phyloP scores from a whole-genome alignment of 2,888 invertebrate species.

The Clistopyga incitator region DNA sequence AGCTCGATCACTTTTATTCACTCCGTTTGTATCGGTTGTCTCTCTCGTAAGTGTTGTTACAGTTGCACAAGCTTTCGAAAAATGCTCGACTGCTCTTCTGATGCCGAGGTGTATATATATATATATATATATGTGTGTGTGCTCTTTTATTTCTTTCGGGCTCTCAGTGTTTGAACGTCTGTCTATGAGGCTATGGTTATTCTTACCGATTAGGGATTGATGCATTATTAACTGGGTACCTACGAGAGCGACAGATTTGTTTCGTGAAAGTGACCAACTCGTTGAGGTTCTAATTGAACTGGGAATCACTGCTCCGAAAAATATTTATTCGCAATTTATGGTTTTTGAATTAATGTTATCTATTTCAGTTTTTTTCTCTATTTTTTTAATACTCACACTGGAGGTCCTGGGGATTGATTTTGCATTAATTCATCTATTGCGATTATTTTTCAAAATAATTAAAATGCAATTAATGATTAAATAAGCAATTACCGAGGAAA shows the following conservation, averaged over 20 bases:
- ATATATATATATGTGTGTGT: no score
- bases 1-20: conserved; percentile 59
- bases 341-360: background rate
- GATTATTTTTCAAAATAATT: no score
- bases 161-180: conserved; percentile 14
- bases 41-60: conserved; percentile 79
- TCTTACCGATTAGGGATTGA: conserved; percentile 79
- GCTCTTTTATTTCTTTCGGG: conserved; percentile 33
- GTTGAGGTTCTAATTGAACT: conserved; percentile 9
- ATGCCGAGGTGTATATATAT: conserved; percentile 24
- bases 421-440: no score
- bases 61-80: conserved; percentile 75
- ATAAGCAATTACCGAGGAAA: no score
- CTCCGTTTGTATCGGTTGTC: conserved; percentile 23
- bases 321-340: background rate
- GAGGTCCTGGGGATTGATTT: no score
- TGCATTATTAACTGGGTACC: conserved; percentile 81
- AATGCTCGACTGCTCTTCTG: conserved; percentile 63
- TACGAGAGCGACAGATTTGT: background rate
- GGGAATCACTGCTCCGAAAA: background rate
- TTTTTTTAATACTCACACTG: no score
- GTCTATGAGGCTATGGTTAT: conserved; percentile 74
- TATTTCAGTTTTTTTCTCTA: no score
- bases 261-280: background rate
- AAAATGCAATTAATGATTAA: no score